A percentile compares a stretch with the other conserved stretches of the same genome.
These are phyloP conservation scores for Ramphastos sulfuratus DNA, from an alignment of 2,113 vertebrate genomes.

Conservation along the genomic window DNA sequence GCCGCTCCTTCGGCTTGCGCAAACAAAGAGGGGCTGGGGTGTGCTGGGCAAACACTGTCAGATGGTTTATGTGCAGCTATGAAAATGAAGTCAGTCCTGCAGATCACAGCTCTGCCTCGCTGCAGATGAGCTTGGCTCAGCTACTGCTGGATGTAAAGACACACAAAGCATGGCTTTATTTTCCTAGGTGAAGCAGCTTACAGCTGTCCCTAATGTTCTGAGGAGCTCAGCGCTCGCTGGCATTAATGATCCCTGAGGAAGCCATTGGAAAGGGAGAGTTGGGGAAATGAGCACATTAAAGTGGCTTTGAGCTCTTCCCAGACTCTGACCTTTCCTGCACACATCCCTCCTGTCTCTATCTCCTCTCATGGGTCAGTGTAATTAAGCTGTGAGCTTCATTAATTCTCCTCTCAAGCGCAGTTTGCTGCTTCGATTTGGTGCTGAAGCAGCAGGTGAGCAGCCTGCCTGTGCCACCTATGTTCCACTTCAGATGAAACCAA, in stretches of 20 bases:
- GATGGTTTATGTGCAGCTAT: constrained; percentile 68
- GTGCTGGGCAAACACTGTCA: constrained; percentile 73
- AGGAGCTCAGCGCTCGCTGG: not conserved
- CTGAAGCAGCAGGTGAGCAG: not conserved
- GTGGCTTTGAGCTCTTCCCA: not conserved
- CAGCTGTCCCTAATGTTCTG: constrained; percentile 17
- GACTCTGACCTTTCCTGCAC: constrained; percentile 20
- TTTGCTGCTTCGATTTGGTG: not conserved
- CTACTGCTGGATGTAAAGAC: constrained; percentile 11
- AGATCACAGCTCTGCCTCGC: not conserved
- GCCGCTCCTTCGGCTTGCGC: constrained; percentile 76
- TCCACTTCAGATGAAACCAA: not conserved
- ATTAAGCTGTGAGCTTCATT: not conserved
- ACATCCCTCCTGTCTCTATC: not conserved
- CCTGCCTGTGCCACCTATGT: not conserved
- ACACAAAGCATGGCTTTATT: not conserved
- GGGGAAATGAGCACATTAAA: not conserved
- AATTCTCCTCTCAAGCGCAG: not conserved
- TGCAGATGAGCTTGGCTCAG: constrained; percentile 23
- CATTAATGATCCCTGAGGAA: constrained; percentile 50
- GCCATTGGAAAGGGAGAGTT: not conserved
- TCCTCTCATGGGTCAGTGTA: not conserved
- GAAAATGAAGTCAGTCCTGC: constrained; percentile 74
- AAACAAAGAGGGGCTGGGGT: constrained; percentile 81
- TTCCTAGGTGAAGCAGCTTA: constrained; percentile 8